Conservation (phyloP, 2,113 vertebrate species). For the Hypanus sabinus region DNA sequence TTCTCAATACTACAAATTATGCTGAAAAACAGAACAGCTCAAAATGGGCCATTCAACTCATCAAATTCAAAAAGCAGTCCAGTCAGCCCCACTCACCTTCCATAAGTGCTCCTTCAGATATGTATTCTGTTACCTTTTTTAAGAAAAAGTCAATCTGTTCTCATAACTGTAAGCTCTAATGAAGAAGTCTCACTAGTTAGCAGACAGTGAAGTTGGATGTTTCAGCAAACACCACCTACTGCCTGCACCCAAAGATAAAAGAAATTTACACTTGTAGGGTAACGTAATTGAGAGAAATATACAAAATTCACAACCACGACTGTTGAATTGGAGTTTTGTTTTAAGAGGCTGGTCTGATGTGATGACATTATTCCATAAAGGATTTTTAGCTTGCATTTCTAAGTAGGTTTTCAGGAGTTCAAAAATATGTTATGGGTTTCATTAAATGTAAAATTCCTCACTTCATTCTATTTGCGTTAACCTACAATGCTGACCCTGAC, state of each 20-base stretch:
- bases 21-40: background rate
- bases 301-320: no score
- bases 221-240: background rate
- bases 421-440: no score
- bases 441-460: no score
- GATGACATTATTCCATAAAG: no score
- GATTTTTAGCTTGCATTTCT: no score
- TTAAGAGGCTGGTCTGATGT: no score
- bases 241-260: background rate
- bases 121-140: background rate
- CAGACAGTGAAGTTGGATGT: background rate
- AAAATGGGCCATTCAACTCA: background rate
- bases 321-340: no score
- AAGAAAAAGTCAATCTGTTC: background rate
- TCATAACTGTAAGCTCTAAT: background rate
- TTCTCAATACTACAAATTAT: background rate
- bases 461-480: no score
- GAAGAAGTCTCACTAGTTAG: background rate
- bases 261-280: no score
- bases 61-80: background rate
- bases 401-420: no score
- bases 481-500: no score
- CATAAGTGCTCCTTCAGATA: background rate
- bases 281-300: no score
- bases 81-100: background rate